These are phyloP conservation scores for Alces alces DNA, from an alignment of 2,113 vertebrate species.

Conservation along the genomic window DNA sequence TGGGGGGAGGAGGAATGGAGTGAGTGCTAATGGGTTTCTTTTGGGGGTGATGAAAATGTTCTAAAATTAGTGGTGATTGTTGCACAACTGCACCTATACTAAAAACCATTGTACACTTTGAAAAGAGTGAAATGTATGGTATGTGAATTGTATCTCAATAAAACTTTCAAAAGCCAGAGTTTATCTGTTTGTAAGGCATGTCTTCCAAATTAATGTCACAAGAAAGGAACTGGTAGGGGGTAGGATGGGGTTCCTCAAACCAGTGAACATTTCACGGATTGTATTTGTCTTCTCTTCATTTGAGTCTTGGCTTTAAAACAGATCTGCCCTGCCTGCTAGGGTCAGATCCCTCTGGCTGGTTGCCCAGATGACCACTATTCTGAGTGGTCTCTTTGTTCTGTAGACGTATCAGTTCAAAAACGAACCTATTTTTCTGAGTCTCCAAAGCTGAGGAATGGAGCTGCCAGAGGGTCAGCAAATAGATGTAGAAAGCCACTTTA, in stretches of 20 bases:
- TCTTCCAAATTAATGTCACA: conserved; percentile 20
- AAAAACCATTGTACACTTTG: neutral
- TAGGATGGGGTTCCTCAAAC: neutral
- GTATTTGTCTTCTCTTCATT: conserved; percentile 43
- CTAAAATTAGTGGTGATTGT: neutral
- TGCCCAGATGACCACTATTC: neutral
- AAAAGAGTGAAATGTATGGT: neutral
- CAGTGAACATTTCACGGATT: neutral
- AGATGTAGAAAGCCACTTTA: neutral
- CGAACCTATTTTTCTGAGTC: neutral
- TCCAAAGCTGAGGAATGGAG: neutral
- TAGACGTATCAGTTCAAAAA: neutral
- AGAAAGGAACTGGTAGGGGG: neutral
- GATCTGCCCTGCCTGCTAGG: neutral
- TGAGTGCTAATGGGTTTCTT: neutral
- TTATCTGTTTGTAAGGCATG: neutral
- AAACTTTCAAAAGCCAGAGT: neutral
- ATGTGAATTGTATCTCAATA: neutral
- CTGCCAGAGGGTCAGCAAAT: neutral
- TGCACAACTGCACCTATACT: neutral
- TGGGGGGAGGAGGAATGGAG: too few relatives aligned
- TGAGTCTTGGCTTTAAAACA: neutral
- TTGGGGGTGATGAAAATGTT: neutral
- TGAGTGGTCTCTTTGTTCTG: conserved; percentile 32
- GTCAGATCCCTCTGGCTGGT: conserved; percentile 34